Evolutionary conservation across 2,888 invertebrate species (phyloP), one percentile per base, ranked within the genome.

Genomic region (Frankliniella fusca): DNA sequence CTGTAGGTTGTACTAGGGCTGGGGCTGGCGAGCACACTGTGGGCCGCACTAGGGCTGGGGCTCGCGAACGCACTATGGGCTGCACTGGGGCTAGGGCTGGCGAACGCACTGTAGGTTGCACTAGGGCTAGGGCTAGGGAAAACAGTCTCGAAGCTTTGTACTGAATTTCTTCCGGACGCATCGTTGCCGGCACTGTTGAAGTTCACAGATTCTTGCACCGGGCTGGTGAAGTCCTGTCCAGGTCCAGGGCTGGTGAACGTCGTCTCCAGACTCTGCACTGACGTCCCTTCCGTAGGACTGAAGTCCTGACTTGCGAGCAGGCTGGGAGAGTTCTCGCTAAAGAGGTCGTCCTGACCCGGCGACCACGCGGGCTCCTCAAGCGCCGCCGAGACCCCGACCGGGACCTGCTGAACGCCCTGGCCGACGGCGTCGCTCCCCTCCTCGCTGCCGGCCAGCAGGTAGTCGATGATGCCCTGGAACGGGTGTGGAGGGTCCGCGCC

Each of bases 391-490:
- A 61, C 61, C 20, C 7, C 12, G 15, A 61, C 20, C 20, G 61
- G 61, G 70, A 23, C 70, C 70, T n/a, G n/a, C n/a, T n/a, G n/a
- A n/a, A n/a, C n/a, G n/a, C n/a, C 65, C 20, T 23, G 23, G 70
- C 11, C 70, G 70, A 11, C 70, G 23, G 27, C 70, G 27, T 76
- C 27, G 11, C 23, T 11, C 10, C 0, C 23, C 11, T 10, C 23
- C 23, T 27, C 27, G 70, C 70, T 27, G 70, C 27, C 70, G 27
- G 70, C 70, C 23, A 76, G 70, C 70, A 76, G 70, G 70, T 76
- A 76, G 70, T 76, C 70, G 70, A 76, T 76, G 70, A 76, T 76
- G 70, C 70, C 70, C 70, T 76, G 70, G 70, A 23, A 61, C 20
- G 61, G 61, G 61, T 61, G 61, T n/a, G 61, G 61, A n/a, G 61